Evolutionary conservation across 2,113 vertebrate species (phyloP).

Genomic region (Trinectes maculatus): DNA sequence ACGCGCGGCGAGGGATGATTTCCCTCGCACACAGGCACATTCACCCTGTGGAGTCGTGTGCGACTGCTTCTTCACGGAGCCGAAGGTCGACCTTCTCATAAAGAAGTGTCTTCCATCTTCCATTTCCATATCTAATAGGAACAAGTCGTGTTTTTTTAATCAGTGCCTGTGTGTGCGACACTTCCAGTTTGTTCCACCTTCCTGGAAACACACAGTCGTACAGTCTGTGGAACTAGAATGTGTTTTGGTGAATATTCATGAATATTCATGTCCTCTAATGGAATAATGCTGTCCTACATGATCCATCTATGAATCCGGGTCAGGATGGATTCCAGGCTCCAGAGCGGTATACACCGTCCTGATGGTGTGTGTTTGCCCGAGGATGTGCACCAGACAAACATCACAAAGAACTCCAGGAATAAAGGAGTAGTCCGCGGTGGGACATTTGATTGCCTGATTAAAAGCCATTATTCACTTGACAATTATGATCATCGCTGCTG

Average conservation of each 20-base stretch:
- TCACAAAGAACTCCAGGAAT: conserved; percentile 3
- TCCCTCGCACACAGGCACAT: conserved; percentile 34
- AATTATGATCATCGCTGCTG: conserved; percentile 5
- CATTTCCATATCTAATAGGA: no score
- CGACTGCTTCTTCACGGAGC: no score
- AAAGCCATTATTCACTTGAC: conserved; percentile 26
- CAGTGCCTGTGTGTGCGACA: no score
- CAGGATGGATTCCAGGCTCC: conserved; percentile 8
- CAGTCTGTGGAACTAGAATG: background rate
- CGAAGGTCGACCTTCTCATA: no score
- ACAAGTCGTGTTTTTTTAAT: no score
- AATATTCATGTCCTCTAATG: conserved; percentile 16
- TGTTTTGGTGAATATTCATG: no score
- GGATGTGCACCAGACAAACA: background rate
- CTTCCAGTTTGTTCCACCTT: background rate
- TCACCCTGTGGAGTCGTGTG: no score
- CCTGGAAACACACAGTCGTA: background rate
- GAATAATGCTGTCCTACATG: conserved; percentile 1
- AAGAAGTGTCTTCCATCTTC: background rate
- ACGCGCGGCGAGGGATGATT: conserved; percentile 49
- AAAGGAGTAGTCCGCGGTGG: conserved; percentile 19
- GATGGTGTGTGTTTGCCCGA: conserved; percentile 33
- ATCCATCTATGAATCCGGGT: conserved; percentile 30
- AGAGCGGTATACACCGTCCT: conserved; percentile 35
- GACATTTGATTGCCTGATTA: conserved; percentile 35